Evolutionary conservation across 2,888 invertebrate species (phyloP).

Genomic region (Agriopis aurantiaria): DNA sequence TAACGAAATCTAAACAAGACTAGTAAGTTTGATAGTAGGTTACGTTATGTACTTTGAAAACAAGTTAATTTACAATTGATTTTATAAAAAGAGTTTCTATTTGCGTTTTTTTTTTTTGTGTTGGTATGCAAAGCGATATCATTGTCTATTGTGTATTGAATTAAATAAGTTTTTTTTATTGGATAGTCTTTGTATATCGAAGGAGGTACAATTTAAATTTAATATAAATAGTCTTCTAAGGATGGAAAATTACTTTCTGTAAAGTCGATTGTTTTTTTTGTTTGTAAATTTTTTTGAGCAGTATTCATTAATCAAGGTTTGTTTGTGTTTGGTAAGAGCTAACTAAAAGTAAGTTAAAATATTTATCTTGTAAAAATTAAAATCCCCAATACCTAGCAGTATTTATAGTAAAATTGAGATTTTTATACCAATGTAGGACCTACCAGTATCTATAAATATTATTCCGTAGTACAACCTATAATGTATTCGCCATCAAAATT

Average conservation of each 20-base stretch:
- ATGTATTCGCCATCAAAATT: background rate
- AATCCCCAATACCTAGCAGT: constrained; percentile 2
- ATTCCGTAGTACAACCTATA: background rate
- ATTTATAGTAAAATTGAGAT: background rate
- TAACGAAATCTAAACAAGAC: constrained; percentile 9
- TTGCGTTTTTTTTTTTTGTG: background rate
- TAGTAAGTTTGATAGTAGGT: background rate
- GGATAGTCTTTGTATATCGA: too few species aligned
- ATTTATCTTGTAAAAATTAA: background rate
- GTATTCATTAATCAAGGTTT: constrained; percentile 3
- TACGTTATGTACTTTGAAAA: too few species aligned
- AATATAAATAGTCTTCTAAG: too few species aligned
- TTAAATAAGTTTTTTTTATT: background rate
- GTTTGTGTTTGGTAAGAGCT: constrained; percentile 19
- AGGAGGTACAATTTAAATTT: too few species aligned
- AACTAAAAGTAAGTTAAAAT: constrained; percentile 2
- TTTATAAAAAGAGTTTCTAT: too few species aligned
- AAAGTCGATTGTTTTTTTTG: too few species aligned
- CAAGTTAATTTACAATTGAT: too few species aligned
- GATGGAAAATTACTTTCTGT: too few species aligned
- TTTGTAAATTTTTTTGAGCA: too few species aligned
- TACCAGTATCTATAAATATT: background rate
- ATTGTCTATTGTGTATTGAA: background rate
- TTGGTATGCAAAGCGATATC: background rate
- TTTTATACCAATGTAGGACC: background rate